Conservation (phyloP, 2,113 vertebrate species). For the Callionymus lyra region DNA sequence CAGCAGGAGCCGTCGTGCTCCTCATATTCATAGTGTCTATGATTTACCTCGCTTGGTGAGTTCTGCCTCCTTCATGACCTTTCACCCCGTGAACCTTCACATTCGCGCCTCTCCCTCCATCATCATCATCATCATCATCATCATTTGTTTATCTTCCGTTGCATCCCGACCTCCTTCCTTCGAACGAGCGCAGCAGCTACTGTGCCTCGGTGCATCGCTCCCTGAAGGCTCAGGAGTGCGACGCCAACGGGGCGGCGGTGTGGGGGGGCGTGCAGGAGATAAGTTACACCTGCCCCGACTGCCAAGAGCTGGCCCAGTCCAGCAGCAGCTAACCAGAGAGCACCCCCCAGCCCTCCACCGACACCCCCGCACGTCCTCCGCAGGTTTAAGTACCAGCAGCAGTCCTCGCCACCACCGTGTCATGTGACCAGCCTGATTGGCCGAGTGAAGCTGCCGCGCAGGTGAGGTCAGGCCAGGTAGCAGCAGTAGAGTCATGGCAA, state of each 20-base stretch:
- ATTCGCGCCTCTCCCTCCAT: not conserved
- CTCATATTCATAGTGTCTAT: slow-evolving; percentile 98
- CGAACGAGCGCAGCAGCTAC: slow-evolving; percentile 53
- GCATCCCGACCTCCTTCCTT: slow-evolving; percentile 8
- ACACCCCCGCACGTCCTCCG: slow-evolving; percentile 12
- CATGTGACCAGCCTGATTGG: slow-evolving; percentile 38
- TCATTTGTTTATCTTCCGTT: not conserved
- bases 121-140: slow-evolving; percentile 3
- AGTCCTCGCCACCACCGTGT: slow-evolving; percentile 31
- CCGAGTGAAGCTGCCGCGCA: slow-evolving; percentile 39
- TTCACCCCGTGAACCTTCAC: slow-evolving; percentile 5
- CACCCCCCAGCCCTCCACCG: slow-evolving; percentile 1
- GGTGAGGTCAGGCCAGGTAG: slow-evolving; percentile 50
- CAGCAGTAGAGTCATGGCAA: too few species aligned
- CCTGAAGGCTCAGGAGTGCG: slow-evolving; percentile 51
- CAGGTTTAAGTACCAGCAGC: slow-evolving; percentile 21
- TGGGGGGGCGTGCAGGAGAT: slow-evolving; percentile 58
- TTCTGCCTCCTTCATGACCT: slow-evolving; percentile 39
- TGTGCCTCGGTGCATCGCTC: slow-evolving; percentile 54
- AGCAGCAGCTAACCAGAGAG: slow-evolving; percentile 29
- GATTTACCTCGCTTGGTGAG: slow-evolving; percentile 99
- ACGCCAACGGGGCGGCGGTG: slow-evolving; percentile 47
- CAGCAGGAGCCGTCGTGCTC: slow-evolving; percentile 91
- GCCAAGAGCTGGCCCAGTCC: slow-evolving; percentile 55
- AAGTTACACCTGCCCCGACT: slow-evolving; percentile 65